phyloP scores from a whole-genome alignment of 1,140 invertebrate species.

The Calephelis virginiensis region DNA sequence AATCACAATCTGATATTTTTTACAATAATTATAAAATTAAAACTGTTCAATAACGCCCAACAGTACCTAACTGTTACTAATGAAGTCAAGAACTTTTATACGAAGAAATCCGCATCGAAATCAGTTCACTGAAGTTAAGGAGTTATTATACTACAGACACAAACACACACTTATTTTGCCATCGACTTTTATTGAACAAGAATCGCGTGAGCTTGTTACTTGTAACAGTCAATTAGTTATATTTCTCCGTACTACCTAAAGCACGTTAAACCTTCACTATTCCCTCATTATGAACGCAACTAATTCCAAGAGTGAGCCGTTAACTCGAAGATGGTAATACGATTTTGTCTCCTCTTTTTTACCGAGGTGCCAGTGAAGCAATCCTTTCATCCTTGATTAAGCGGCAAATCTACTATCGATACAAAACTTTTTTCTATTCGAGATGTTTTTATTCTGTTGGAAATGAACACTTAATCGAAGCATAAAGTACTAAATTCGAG shows the following conservation, averaged over 20 bases:
- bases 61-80: too few relatives aligned
- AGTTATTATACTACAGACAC: too few relatives aligned
- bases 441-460: constrained; percentile 12
- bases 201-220: constrained; percentile 22
- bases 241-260: constrained; percentile 21
- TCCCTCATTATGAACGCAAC: constrained; percentile 53
- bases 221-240: background rate
- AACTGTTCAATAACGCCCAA: too few relatives aligned
- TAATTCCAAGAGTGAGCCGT: constrained; percentile 59
- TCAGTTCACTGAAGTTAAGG: too few relatives aligned
- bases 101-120: too few relatives aligned
- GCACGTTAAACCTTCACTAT: constrained; percentile 51
- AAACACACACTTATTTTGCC: too few relatives aligned
- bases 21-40: too few relatives aligned
- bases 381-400: constrained; percentile 32
- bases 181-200: background rate
- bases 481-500: too few relatives aligned
- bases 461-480: background rate
- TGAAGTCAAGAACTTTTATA: too few relatives aligned
- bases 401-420: constrained; percentile 26
- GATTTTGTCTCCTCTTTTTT: constrained; percentile 41
- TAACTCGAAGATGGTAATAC: constrained; percentile 59
- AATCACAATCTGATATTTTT: too few relatives aligned
- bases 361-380: constrained; percentile 24
- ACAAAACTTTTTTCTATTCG: constrained; percentile 22